These are phyloP conservation scores for Drosophila kurseongensis DNA, from an alignment of 1,140 invertebrate species.

Conservation along the genomic window DNA sequence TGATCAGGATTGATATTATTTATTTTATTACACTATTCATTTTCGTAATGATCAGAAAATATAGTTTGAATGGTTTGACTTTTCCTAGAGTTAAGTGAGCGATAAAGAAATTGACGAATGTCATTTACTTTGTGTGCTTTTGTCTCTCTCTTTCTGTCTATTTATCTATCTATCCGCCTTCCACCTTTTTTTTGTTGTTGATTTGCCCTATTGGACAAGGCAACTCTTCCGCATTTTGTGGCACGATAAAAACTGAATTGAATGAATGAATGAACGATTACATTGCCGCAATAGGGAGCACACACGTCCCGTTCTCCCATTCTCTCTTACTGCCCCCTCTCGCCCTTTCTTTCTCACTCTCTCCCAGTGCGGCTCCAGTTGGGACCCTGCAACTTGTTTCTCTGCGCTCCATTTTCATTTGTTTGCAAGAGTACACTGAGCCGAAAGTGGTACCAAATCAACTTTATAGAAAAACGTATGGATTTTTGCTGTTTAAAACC, in stretches of 20 bases:
- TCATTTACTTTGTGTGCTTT: slow-evolving; percentile 23
- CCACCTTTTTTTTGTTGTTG: background rate
- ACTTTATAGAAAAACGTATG: no score
- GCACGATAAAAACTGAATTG: slow-evolving; percentile 43
- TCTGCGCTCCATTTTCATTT: slow-evolving; percentile 36
- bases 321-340: background rate
- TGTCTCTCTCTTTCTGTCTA: slow-evolving; percentile 1
- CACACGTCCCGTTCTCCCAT: background rate
- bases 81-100: slow-evolving; percentile 36
- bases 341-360: background rate
- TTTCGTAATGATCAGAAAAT: slow-evolving; percentile 1
- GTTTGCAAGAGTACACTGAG: slow-evolving; percentile 2
- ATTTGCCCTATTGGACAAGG: slow-evolving; percentile 10
- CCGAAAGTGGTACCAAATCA: background rate
- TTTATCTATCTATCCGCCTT: background rate
- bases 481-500: no score
- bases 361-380: slow-evolving; percentile 13
- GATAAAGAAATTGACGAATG: slow-evolving; percentile 48
- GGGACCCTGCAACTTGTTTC: slow-evolving; percentile 34
- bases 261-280: slow-evolving; percentile 64
- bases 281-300: slow-evolving; percentile 45
- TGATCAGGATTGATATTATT: no score
- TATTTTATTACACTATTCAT: slow-evolving; percentile 9
- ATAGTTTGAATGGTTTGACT: background rate
- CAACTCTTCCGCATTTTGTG: slow-evolving; percentile 48